Percentiles rank a stretch among this genome's conserved stretches.
Evolutionary conservation across 2,888 invertebrate genomes (phyloP).

Genomic region (Oxycera nigricornis): DNA sequence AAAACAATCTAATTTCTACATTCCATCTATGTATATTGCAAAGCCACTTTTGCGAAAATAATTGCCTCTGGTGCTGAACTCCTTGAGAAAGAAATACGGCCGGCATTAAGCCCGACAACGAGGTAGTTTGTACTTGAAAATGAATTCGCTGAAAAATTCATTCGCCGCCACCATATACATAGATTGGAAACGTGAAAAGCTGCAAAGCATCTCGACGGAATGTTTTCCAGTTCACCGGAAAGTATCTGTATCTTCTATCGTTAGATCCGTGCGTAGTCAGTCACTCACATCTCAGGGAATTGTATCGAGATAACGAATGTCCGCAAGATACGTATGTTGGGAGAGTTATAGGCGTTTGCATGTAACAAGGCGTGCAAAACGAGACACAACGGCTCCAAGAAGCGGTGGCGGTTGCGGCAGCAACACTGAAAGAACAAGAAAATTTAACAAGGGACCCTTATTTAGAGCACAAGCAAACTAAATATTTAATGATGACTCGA

Average conservation of each 20-base stretch:
- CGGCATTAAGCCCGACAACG: conserved; percentile 29
- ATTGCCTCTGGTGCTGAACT: conserved; percentile 21
- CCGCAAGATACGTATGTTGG: not conserved
- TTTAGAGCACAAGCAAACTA: conserved; percentile 38
- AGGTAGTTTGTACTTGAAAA: conserved; percentile 30
- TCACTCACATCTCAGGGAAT: conserved; percentile 4
- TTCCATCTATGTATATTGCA: too few relatives aligned
- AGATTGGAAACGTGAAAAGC: conserved; percentile 23
- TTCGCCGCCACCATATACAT: conserved; percentile 7
- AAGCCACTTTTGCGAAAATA: conserved; percentile 29
- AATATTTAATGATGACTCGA: conserved; percentile 52
- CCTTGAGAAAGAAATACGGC: not conserved
- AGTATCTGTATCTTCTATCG: not conserved
- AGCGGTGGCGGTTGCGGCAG: not conserved
- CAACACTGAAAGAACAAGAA: not conserved
- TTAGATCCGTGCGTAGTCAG: not conserved
- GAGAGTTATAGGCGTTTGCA: conserved; percentile 23
- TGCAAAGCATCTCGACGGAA: not conserved
- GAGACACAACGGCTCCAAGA: not conserved
- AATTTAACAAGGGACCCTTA: conserved; percentile 22
- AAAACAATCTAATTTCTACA: too few relatives aligned
- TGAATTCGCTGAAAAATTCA: conserved; percentile 37
- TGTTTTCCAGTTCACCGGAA: not conserved
- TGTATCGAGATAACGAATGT: conserved; percentile 23
- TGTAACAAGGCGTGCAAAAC: not conserved